Percentiles rank a stretch among this genome's conserved stretches.
These are phyloP conservation scores for Bufo gargarizans DNA, from an alignment of 2,113 vertebrate genomes.

Conservation along the genomic window DNA sequence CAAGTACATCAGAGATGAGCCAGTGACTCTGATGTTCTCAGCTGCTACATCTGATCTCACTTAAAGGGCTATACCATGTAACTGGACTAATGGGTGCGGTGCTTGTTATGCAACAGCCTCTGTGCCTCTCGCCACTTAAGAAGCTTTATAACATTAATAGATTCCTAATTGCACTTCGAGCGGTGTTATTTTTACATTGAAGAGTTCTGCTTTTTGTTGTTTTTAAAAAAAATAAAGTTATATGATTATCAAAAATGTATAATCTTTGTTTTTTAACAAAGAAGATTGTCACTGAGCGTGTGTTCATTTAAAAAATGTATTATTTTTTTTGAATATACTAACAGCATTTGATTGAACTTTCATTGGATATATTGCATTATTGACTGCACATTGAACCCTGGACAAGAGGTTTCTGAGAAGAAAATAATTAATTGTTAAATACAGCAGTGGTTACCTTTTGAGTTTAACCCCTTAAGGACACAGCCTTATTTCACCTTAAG, in stretches of 20 bases:
- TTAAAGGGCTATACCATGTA: conserved; percentile 25
- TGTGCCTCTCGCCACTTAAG: conserved; percentile 26
- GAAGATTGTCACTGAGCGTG: no score
- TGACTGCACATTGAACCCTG: no score
- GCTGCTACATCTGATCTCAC: conserved; percentile 9
- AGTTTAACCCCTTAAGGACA: no score
- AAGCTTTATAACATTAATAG: conserved; percentile 29
- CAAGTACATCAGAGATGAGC: not conserved
- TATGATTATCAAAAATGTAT: conserved; percentile 27
- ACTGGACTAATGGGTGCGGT: conserved; percentile 21
- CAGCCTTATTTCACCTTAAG: no score
- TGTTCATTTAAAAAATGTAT: no score
- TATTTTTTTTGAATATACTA: no score
- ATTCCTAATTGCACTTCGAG: not conserved
- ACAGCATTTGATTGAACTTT: no score
- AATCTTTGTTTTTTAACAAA: not conserved
- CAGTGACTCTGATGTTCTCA: conserved; percentile 17
- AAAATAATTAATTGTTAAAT: no score
- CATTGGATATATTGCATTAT: no score
- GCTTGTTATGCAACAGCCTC: not conserved
- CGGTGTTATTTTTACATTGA: conserved; percentile 26
- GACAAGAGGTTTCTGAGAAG: no score
- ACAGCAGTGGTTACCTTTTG: no score
- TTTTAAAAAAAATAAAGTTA: conserved; percentile 46
- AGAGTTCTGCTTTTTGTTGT: conserved; percentile 31